phyloP scores from a whole-genome alignment of 2,888 invertebrate genomes.

The Sylvicola fuscatus region DNA sequence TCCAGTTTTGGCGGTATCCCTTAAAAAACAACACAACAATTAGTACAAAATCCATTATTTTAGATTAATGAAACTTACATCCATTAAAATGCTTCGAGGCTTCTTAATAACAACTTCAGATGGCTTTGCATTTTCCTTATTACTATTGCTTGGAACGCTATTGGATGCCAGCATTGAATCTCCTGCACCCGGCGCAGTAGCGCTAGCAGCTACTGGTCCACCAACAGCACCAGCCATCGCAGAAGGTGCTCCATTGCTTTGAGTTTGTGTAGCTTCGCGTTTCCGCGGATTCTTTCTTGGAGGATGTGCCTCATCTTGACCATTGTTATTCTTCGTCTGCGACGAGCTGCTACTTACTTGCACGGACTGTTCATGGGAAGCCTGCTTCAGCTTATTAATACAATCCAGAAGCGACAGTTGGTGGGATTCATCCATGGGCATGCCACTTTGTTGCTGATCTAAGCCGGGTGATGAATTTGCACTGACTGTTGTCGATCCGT shows the following conservation, averaged over 20 bases:
- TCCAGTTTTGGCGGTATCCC: conserved; percentile 47
- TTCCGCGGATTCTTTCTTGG: no score
- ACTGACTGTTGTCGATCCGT: conserved; percentile 71
- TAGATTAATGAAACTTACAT: conserved; percentile 12
- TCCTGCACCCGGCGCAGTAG: no score
- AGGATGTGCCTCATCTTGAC: no score
- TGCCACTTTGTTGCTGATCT: conserved; percentile 30
- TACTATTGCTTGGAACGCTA: conserved; percentile 8
- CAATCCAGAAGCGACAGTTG: no score
- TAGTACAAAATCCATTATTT: conserved; percentile 1
- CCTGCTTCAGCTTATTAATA: no score
- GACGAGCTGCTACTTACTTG: no score
- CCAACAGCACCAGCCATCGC: no score
- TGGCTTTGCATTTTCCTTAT: conserved; percentile 24
- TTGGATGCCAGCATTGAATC: not conserved
- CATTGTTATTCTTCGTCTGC: no score
- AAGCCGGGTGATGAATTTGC: conserved; percentile 65
- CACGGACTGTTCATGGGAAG: no score
- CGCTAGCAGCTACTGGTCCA: no score
- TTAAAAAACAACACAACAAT: conserved; percentile 19
- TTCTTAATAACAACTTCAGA: conserved; percentile 21
- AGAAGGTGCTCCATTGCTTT: no score
- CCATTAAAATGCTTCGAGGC: conserved; percentile 19
- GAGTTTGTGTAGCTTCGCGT: no score
- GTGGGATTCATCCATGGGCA: conserved; percentile 12